Base-by-base conservation (phyloP, 2,797 vertebrate species). In the Pogonophryne albipinna region DNA sequence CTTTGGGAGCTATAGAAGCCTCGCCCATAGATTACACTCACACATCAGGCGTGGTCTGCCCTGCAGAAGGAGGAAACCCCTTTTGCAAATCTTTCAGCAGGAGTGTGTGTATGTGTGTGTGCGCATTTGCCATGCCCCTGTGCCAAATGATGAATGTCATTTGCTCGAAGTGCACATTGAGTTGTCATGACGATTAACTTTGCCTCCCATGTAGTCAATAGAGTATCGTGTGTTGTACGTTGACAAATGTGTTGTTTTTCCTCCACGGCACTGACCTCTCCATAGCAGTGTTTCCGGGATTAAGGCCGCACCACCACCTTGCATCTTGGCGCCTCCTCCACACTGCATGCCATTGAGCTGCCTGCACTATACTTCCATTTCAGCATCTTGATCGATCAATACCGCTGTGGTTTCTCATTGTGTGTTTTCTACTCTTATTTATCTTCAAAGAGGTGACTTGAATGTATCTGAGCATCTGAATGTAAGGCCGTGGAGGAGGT, bases 131-230 rank as follows among this genome's bases (percentile, higher is more conserved):
- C 82, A 86, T 89, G 87, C 78, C 83, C 81, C 78, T 50, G 86
- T 86, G 91, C 88, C 90, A 92, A 93, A 92, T 91, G 89, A 92
- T 88, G 86, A 87, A 90, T 87, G 89, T 85, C 88, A 89, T 91
- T 89, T 89, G 86, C 87, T 89, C 72, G 87, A 92, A 89, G 79
- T 90, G 88, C 89, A 87, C 90, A 90, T 87, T 66, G 84, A 85
- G 76, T 88, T 66, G 85, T 76, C 90, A 80, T 85, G 88, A 92
- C 19, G 20, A 84, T 79, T 92, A 89, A 91, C 86, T 86, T 91
- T 92, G 87, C 91, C 87, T 89, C 90, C 91, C 87, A 74, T 85
- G 74, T 90, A 84, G 88, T 90, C 78, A 11, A 63, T 89, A 86
- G 82, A 82, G 87, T 77, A 71, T 64, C 61, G 87, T 86, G 66